These are phyloP conservation scores for Perizoma affinitatum DNA, from an alignment of 2,888 invertebrate genomes.

Conservation along the genomic window DNA sequence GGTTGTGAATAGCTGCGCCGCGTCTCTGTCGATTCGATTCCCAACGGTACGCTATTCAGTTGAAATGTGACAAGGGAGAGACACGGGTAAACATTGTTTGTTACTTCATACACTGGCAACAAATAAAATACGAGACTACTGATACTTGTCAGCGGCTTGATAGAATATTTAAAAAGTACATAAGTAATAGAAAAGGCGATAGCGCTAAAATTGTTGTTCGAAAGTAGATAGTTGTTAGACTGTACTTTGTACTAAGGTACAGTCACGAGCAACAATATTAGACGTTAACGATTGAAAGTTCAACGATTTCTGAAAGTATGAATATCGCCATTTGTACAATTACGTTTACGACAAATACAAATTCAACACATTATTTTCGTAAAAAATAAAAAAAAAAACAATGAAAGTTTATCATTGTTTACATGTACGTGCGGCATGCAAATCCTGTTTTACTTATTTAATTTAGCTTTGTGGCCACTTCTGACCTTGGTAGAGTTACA, in stretches of 20 bases:
- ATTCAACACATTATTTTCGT: no score
- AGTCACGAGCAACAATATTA: no score
- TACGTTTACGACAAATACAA: no score
- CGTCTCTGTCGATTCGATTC: conserved; percentile 27
- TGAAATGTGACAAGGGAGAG: conserved; percentile 44
- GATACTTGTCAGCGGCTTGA: conserved; percentile 12
- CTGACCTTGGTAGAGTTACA: neutral
- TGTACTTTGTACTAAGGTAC: no score
- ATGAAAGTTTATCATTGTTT: no score
- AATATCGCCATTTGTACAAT: no score
- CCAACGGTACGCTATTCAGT: conserved; percentile 37
- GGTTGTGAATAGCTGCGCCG: conserved; percentile 21
- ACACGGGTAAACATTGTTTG: conserved; percentile 41
- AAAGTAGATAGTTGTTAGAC: no score
- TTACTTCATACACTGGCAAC: conserved; percentile 24
- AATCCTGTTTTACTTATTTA: no score
- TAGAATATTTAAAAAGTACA: conserved; percentile 1
- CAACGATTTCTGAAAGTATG: no score
- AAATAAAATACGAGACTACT: conserved; percentile 28
- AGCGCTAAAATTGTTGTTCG: neutral
- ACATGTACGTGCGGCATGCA: no score
- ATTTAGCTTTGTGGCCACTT: neutral
- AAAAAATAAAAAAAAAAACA: no score
- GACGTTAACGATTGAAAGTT: no score
- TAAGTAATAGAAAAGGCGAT: conserved; percentile 10